Evolutionary conservation across 92 coral and sea anemone species (phyloP), one percentile per base, ranked within the genome.

Genomic region (Umimayanthus kanabou): DNA sequence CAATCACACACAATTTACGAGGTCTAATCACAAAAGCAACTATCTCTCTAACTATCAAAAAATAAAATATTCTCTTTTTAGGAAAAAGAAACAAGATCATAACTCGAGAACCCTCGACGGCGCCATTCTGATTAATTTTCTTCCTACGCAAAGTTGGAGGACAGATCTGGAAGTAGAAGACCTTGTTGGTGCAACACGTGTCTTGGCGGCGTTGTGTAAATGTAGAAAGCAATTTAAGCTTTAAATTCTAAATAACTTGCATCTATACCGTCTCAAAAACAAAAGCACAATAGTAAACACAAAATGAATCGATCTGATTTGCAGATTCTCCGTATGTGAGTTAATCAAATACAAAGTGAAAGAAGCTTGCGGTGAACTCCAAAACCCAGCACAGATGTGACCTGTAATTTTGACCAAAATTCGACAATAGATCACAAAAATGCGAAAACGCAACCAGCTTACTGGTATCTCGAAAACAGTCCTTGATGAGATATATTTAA

Each of bases 371-470:
- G 67, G 13, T 50, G 16, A 67, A 71, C 67, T 67, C 37, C 78
- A 25, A 9, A 23, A 83, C 47, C 23, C 49, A 71, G 67, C 33
- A 45, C 61, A 83, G 26, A 69, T 28, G 43, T 70, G 58, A 70
- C n/a, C 40, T 70, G 78, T 18, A 45, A 83, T 83, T 83, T 70
- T 72, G 61, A 69, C 45, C 26, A 69, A 42, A 20, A 33, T n/a
- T n/a, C 47, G 40, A 69, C 37, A 14, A 82, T n/a, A 13, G 42
- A 49, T 43, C 42, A 45, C 57, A 18, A 29, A 30, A 39, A 73
- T 42, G 64, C 64, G 30, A 45, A 13, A 20, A 28, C 23, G 67
- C 6, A 33, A 70, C 4, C 25, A 69, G 5, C 26, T 43, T 14
- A 43, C n/a, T 9, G 43, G 18, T 67, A 14, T 20, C 15, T 4